phyloP scores from a whole-genome alignment of 2,888 invertebrate species.

The Octodonta nipae region DNA sequence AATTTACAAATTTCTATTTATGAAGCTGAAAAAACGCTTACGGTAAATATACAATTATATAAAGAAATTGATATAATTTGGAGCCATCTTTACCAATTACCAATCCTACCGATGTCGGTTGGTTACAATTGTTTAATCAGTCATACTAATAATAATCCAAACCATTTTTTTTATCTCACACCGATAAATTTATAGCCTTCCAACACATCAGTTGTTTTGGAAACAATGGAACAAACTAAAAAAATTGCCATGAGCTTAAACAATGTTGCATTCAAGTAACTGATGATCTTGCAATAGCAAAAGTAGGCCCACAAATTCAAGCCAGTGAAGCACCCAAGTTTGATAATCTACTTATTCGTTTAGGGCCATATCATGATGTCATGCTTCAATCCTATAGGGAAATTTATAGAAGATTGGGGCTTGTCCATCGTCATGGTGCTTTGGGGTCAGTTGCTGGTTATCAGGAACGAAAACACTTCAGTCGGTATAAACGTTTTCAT shows the following conservation, averaged over 20 bases:
- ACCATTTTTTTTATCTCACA: slow-evolving; percentile 20
- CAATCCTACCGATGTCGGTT: slow-evolving; percentile 6
- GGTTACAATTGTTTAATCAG: neutral
- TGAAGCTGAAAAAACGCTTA: slow-evolving; percentile 13
- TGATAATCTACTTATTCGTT: slow-evolving; percentile 28
- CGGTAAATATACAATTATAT: slow-evolving; percentile 4
- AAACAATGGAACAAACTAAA: slow-evolving; percentile 15
- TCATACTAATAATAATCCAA: slow-evolving; percentile 12
- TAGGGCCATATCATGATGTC: slow-evolving; percentile 24
- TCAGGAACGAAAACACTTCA: slow-evolving; percentile 18
- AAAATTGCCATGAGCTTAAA: slow-evolving; percentile 13
- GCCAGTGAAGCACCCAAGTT: slow-evolving; percentile 10
- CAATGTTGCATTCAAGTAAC: slow-evolving; percentile 13
- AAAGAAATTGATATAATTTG: too few species aligned
- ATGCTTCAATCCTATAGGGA: slow-evolving; percentile 24
- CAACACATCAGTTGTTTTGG: too few species aligned
- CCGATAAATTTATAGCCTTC: slow-evolving; percentile 23
- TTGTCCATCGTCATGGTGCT: slow-evolving; percentile 11
- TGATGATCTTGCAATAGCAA: slow-evolving; percentile 21
- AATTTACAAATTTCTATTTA: slow-evolving; percentile 7
- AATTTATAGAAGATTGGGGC: slow-evolving; percentile 18
- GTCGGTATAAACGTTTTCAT: slow-evolving; percentile 17
- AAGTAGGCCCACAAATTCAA: slow-evolving; percentile 18
- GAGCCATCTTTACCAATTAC: too few species aligned
- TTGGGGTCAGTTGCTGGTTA: slow-evolving; percentile 16